phyloP scores from a whole-genome alignment of 2,113 vertebrate species.

The Cryptomyrus ogoouensis region DNA sequence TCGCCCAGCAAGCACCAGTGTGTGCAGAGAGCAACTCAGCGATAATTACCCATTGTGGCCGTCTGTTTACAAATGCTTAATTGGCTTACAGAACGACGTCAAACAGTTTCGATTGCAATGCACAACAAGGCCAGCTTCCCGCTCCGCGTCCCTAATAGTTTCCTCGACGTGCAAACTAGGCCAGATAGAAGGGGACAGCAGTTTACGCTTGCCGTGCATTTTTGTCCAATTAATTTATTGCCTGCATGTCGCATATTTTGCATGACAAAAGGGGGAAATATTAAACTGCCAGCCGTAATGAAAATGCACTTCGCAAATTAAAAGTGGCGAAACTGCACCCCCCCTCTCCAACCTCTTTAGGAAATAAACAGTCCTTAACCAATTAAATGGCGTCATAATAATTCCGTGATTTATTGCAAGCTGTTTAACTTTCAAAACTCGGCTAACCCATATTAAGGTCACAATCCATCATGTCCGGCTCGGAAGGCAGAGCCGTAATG shows the following conservation, averaged over 20 bases:
- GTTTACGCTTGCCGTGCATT: conserved; percentile 93
- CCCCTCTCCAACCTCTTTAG: conserved; percentile 79
- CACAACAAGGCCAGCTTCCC: conserved; percentile 27
- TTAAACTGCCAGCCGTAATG: conserved; percentile 99
- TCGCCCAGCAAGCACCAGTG: conserved; percentile 20
- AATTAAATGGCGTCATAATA: conserved; percentile 99
- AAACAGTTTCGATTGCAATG: conserved; percentile 59
- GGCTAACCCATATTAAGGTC: conserved; percentile 99
- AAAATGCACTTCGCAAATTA: conserved; percentile 99
- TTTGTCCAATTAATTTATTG: conserved; percentile 98
- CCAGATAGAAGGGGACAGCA: conserved; percentile 68
- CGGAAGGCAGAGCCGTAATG: conserved; percentile 94
- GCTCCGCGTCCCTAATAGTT: neutral
- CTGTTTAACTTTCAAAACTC: conserved; percentile 99
- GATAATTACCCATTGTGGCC: conserved; percentile 55
- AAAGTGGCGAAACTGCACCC: conserved; percentile 92
- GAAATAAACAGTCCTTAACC: conserved; percentile 99
- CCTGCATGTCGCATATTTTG: conserved; percentile 93
- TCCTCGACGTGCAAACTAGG: neutral
- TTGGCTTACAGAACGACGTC: conserved; percentile 58
- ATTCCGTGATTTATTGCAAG: conserved; percentile 99
- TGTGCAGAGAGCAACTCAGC: conserved; percentile 42
- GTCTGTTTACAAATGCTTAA: conserved; percentile 69
- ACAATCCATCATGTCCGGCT: conserved; percentile 99
- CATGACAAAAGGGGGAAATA: conserved; percentile 98